Evolutionary conservation across 2,797 vertebrate species (phyloP).

Genomic region (Chrosomus eos): DNA sequence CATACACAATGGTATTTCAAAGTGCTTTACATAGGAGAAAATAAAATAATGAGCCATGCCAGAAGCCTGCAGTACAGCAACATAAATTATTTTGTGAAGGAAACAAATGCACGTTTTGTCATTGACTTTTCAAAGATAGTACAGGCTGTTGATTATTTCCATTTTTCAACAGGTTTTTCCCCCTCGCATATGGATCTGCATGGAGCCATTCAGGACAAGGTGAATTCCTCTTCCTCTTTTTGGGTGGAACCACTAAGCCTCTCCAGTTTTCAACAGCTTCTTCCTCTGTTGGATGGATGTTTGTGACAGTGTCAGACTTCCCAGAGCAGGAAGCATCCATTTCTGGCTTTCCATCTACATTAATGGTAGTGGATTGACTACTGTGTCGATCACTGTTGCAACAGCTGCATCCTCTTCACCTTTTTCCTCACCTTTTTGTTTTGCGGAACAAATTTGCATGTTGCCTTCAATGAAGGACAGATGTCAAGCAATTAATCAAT

Average conservation of each 20-base stretch:
- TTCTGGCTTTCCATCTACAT: not conserved
- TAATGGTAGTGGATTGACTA: not conserved
- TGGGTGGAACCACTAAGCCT: not conserved
- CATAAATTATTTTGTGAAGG: no score
- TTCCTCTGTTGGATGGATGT: not conserved
- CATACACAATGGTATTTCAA: no score
- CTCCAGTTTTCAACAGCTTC: slow-evolving; percentile 29
- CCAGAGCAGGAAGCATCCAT: not conserved
- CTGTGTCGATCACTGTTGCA: not conserved
- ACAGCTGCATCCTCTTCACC: not conserved
- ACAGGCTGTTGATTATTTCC: slow-evolving; percentile 34
- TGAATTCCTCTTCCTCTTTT: slow-evolving; percentile 27
- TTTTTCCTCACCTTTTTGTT: slow-evolving; percentile 7
- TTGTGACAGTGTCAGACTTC: not conserved
- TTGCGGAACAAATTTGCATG: slow-evolving; percentile 30
- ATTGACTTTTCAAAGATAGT: no score
- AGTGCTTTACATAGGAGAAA: no score
- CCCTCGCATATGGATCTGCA: slow-evolving; percentile 21
- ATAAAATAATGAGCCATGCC: no score
- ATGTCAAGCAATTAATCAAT: slow-evolving; percentile 42
- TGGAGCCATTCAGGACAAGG: slow-evolving; percentile 37
- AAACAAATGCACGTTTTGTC: no score
- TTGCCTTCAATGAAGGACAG: slow-evolving; percentile 44
- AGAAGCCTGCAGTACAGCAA: no score
- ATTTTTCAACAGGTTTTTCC: slow-evolving; percentile 28